A percentile compares a stretch with the other conserved stretches of the same genome.
Conservation (phyloP, 2,797 vertebrate species). For the Kryptopterus vitreolus region DNA sequence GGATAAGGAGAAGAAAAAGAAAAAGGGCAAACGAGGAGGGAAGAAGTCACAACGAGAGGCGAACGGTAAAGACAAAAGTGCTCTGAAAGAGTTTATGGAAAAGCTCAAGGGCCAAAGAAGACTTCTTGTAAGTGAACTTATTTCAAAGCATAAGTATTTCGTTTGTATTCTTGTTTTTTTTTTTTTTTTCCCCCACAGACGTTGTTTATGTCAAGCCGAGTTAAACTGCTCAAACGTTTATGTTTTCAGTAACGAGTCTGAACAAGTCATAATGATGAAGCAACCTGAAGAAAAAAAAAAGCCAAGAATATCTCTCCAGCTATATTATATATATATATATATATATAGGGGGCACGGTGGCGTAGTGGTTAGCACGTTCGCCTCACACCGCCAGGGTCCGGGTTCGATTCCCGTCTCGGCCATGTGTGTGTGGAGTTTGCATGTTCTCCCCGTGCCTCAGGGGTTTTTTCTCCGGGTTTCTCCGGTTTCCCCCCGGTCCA, state of each 20-base stretch:
- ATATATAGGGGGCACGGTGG: too few relatives aligned
- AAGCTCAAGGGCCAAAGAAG: conserved; percentile 68
- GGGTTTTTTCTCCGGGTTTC: too few relatives aligned
- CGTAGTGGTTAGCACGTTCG: too few relatives aligned
- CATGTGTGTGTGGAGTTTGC: too few relatives aligned
- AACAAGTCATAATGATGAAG: background rate
- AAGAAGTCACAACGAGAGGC: conserved; percentile 68
- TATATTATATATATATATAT: too few relatives aligned
- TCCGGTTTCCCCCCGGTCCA: too few relatives aligned
- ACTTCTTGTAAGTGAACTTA: conserved; percentile 70
- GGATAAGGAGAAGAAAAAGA: conserved; percentile 56
- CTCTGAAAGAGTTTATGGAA: conserved; percentile 68
- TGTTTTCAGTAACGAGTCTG: background rate
- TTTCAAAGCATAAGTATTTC: background rate
- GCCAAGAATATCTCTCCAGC: too few relatives aligned
- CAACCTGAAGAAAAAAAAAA: too few relatives aligned
- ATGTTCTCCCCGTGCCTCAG: too few relatives aligned
- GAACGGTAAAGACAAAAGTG: conserved; percentile 65
- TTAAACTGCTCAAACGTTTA: background rate
- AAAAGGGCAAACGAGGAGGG: conserved; percentile 70
- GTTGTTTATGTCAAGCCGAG: background rate
- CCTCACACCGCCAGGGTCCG: too few relatives aligned
- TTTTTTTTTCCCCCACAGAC: too few relatives aligned
- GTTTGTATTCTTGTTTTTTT: background rate
- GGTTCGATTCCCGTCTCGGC: too few relatives aligned